Evolutionary conservation across 1,140 invertebrate species (phyloP).

Genomic region (Mesaphorura yosii): DNA sequence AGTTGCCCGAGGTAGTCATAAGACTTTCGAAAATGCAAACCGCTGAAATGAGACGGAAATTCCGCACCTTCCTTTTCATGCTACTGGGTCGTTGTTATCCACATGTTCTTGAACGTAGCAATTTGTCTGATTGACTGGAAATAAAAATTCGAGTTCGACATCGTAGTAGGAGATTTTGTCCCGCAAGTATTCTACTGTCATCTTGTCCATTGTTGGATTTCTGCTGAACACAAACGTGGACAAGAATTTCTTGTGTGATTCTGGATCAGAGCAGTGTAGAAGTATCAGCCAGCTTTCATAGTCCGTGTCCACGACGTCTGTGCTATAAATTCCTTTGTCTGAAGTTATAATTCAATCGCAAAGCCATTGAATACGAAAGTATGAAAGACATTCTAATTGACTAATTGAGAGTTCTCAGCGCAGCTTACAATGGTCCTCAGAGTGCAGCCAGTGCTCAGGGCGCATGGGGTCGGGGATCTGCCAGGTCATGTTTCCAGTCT

Average conservation of each 20-base stretch:
- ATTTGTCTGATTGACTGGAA: slow-evolving; percentile 56
- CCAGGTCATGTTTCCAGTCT: slow-evolving; percentile 75
- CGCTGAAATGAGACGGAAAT: background rate
- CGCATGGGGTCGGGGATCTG: slow-evolving; percentile 54
- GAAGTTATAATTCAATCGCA: slow-evolving; percentile 7
- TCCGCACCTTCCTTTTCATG: background rate
- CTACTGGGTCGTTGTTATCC: background rate
- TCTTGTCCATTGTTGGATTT: slow-evolving; percentile 44
- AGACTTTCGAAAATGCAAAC: background rate
- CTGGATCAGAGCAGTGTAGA: slow-evolving; percentile 71
- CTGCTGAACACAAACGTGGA: slow-evolving; percentile 71
- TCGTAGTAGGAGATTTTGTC: slow-evolving; percentile 56
- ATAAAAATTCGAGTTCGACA: slow-evolving; percentile 68
- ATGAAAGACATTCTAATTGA: too few relatives aligned
- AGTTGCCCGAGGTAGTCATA: background rate
- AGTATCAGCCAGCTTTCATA: slow-evolving; percentile 66
- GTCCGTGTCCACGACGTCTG: slow-evolving; percentile 70
- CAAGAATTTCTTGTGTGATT: slow-evolving; percentile 60
- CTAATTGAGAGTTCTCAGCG: background rate
- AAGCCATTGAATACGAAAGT: too few relatives aligned
- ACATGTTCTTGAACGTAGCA: slow-evolving; percentile 4
- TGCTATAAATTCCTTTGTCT: slow-evolving; percentile 82
- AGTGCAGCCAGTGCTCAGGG: slow-evolving; percentile 71
- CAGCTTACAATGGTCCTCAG: slow-evolving; percentile 62
- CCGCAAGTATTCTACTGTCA: slow-evolving; percentile 48